Evolutionary conservation across 2,113 vertebrate species (phyloP).

Genomic region (Stegastes partitus): DNA sequence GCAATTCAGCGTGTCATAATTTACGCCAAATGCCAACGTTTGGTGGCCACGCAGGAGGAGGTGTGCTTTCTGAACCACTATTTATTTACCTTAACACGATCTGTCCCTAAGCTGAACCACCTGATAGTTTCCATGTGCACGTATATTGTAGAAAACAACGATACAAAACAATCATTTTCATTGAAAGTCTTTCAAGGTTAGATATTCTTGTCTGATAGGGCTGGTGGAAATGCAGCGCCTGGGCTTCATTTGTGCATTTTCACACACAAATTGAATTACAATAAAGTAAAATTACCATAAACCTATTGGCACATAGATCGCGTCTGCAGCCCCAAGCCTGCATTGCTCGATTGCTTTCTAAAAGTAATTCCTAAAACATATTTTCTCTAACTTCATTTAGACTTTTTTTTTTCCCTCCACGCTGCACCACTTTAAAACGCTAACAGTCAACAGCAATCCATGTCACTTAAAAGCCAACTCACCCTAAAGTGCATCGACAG

Average conservation of each 20-base stretch:
- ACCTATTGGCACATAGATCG: too few relatives aligned
- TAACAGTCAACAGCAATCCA: slow-evolving; percentile 2
- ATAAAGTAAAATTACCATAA: too few relatives aligned
- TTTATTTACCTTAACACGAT: not conserved
- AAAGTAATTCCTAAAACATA: not conserved
- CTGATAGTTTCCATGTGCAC: too few relatives aligned
- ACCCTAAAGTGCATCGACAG: not conserved
- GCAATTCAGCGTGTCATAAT: not conserved
- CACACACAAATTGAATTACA: not conserved
- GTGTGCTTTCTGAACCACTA: not conserved
- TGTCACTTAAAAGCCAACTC: not conserved
- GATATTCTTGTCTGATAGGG: too few relatives aligned
- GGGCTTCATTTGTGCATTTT: not conserved
- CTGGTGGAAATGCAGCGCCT: too few relatives aligned
- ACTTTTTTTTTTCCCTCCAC: not conserved
- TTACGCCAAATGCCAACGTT: not conserved
- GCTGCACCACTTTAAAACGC: not conserved
- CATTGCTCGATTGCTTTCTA: not conserved
- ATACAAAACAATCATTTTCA: too few relatives aligned
- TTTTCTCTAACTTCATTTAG: not conserved
- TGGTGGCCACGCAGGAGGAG: too few relatives aligned
- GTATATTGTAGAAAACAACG: too few relatives aligned
- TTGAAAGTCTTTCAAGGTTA: too few relatives aligned
- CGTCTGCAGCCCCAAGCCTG: not conserved
- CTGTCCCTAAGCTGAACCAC: not conserved